These are phyloP conservation scores for Temnothorax rugatulus DNA, from an alignment of 2,888 invertebrate genomes.

Conservation along the genomic window DNA sequence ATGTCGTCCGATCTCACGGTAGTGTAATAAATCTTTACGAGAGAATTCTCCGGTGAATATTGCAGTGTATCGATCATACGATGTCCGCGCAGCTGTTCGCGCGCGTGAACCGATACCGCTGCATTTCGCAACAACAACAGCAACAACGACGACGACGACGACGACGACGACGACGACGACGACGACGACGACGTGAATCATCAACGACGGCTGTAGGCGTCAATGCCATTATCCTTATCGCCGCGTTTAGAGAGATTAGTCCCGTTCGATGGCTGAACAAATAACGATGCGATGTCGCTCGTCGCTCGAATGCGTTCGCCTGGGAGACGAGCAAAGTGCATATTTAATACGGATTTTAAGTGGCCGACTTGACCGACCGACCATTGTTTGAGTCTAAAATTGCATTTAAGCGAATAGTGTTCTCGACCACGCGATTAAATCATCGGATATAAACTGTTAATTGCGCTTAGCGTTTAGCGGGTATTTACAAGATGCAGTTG, in stretches of 20 bases:
- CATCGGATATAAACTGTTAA: slow-evolving; percentile 32
- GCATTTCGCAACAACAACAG: slow-evolving; percentile 22
- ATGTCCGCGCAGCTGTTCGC: slow-evolving; percentile 32
- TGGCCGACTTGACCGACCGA: not conserved
- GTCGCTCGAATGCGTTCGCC: slow-evolving; percentile 26
- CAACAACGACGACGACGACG: not conserved
- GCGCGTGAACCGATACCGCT: slow-evolving; percentile 6
- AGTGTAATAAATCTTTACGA: slow-evolving; percentile 36
- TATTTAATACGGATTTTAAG: slow-evolving; percentile 14
- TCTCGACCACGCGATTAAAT: slow-evolving; percentile 14
- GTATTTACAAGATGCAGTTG: slow-evolving; percentile 22
- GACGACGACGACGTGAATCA: slow-evolving; percentile 61
- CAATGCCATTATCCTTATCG: slow-evolving; percentile 62
- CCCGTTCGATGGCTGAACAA: slow-evolving; percentile 59
- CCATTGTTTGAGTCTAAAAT: not conserved
- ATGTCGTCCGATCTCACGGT: slow-evolving; percentile 25
- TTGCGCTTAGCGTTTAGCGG: not conserved
- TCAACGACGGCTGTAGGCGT: slow-evolving; percentile 53
- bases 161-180: not conserved
- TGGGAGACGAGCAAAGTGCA: not conserved
- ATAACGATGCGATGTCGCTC: slow-evolving; percentile 51
- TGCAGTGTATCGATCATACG: slow-evolving; percentile 40
- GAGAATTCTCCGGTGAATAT: slow-evolving; percentile 39
- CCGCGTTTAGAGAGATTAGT: slow-evolving; percentile 66
- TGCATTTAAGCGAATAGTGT: not conserved